phyloP scores from a whole-genome alignment of 2,797 vertebrate genomes.

The Graptemys geographica region DNA sequence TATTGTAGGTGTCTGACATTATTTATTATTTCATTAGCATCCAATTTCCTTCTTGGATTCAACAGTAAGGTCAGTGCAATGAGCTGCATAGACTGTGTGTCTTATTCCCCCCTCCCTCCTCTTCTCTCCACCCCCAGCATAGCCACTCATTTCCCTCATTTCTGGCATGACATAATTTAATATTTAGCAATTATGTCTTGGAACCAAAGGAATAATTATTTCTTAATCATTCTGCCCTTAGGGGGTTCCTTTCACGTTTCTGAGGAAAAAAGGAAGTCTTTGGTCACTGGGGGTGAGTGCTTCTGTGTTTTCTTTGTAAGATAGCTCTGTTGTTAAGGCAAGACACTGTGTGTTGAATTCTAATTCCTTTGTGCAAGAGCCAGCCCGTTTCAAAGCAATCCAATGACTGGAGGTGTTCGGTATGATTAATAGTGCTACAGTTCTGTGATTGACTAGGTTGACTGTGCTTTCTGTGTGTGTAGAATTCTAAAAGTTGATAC shows the following conservation, averaged over 20 bases:
- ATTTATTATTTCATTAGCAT: conserved; percentile 72
- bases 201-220: conserved; percentile 59
- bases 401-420: conserved; percentile 12
- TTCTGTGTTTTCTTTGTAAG: conserved; percentile 42
- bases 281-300: not conserved
- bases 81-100: not conserved
- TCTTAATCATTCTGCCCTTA: conserved; percentile 31
- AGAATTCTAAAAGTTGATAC: not conserved
- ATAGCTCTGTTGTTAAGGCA: conserved; percentile 40
- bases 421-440: not conserved
- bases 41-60: conserved; percentile 52
- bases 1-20: not conserved
- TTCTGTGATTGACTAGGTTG: not conserved
- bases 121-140: not conserved
- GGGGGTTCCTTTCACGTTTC: conserved; percentile 5
- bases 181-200: conserved; percentile 32
- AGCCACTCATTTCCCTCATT: not conserved
- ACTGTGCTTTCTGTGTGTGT: not conserved
- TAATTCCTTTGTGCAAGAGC: conserved; percentile 29
- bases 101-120: not conserved
- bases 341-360: conserved; percentile 51
- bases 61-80: not conserved
- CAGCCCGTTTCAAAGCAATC: not conserved
- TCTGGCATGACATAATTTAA: conserved; percentile 35
- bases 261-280: conserved; percentile 43